Base-by-base conservation (phyloP, 2,113 vertebrate genomes). In the Todiramphus saurophagus region DNA sequence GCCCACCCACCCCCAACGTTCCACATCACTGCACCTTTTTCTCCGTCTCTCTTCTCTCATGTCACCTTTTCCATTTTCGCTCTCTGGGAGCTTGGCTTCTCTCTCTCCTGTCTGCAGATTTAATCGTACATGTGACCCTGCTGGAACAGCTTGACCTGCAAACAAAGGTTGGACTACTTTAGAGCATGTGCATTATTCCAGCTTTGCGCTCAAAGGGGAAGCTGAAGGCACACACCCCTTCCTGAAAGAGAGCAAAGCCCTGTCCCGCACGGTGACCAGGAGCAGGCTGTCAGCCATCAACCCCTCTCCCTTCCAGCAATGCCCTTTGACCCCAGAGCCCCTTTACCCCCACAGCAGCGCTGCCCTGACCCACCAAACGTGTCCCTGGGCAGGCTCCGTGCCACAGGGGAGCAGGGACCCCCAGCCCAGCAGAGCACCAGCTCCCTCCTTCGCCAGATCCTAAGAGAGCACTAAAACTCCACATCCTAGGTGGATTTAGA, bases 31-130 rank as follows among this genome's bases (percentile, higher is more conserved):
- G 15, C 98, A 99, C 99, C 98, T 98, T 97, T 96, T 98, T 46
- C 97, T 98, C 92, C 98, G 96, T 60, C 88, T 98, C 91, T 96
- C 95, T 77, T 88, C 95, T 95, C 98, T 98, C 5, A 72, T 90
- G 23, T 97, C 97, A 37, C 86, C 84, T 85, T 88, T 96, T 66
- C 97, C 97, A n/a, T 98, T 97, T 60, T 98, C 97, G 1, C 93
- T 87, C 5, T 96, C 91, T 39, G 90, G 85, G 86, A 99, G 96
- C 74, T 97, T 98, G 91, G 98, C 99, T 97, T 99, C 98, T 96
- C 98, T 98, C 74, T 98, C 98, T 76, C 99, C 99, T 0, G 99
- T 99, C 97, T 99, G 99, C 82, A 99, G 98, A 94, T 99, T 99
- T 85, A 99, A 68, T 28, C 98, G 97, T n/a, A 99, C 98, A 15